Percentiles rank a stretch among this genome's conserved stretches.
Evolutionary conservation across 2,797 vertebrate genomes (phyloP).

Genomic region (Xiphophorus birchmanni): DNA sequence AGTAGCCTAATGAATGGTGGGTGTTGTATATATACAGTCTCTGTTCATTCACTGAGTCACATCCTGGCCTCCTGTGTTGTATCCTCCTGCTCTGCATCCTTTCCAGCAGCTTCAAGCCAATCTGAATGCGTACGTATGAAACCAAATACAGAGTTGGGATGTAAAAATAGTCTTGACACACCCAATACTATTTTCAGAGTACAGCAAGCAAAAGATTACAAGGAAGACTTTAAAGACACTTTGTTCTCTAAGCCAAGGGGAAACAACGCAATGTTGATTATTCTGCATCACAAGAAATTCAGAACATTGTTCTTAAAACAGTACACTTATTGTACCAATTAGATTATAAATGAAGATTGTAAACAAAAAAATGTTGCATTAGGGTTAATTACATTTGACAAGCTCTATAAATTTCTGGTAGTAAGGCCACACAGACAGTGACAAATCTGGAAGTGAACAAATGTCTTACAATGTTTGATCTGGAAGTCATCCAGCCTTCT

Average conservation of each 20-base stretch:
- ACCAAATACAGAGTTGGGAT: slow-evolving; percentile 9
- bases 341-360: not conserved
- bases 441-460: not conserved
- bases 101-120: slow-evolving; percentile 42
- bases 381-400: not conserved
- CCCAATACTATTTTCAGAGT: slow-evolving; percentile 24
- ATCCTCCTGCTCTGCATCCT: slow-evolving; percentile 65
- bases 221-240: slow-evolving; percentile 26
- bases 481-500: not conserved
- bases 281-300: not conserved
- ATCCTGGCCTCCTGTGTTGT: slow-evolving; percentile 62
- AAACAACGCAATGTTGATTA: not conserved
- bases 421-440: not conserved
- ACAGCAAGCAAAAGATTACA: slow-evolving; percentile 3
- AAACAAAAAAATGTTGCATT: not conserved
- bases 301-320: not conserved
- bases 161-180: slow-evolving; percentile 35
- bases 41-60: slow-evolving; percentile 52
- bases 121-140: slow-evolving; percentile 9
- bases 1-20: slow-evolving; percentile 28
- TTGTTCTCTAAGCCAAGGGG: not conserved
- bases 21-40: slow-evolving; percentile 37
- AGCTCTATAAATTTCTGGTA: not conserved
- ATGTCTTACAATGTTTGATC: not conserved
- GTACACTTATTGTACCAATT: not conserved